Evolutionary conservation across 2,888 invertebrate species (phyloP).

Genomic region (Cosmopolites sordidus): DNA sequence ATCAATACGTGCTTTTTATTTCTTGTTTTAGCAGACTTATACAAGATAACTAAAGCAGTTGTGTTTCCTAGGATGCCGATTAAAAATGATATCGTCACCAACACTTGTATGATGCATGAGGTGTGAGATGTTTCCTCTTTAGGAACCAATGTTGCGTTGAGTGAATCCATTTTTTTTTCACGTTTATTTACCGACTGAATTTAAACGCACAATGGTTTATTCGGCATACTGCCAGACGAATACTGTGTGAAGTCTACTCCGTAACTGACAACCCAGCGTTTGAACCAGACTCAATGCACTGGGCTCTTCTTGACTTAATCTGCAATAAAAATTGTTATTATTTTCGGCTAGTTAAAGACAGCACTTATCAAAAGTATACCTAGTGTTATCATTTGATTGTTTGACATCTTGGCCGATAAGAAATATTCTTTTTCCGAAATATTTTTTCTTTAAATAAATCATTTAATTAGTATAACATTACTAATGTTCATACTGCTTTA

Average conservation of each 20-base stretch:
- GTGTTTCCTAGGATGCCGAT: constrained; percentile 72
- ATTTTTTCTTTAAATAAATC: too few relatives aligned
- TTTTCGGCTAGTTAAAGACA: not conserved
- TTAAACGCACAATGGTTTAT: not conserved
- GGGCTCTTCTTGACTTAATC: constrained; percentile 12
- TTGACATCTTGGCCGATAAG: not conserved
- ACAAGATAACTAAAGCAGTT: constrained; percentile 70
- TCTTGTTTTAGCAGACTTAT: constrained; percentile 65
- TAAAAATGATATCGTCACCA: constrained; percentile 47
- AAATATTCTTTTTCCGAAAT: not conserved
- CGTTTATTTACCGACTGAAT: not conserved
- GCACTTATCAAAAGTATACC: constrained; percentile 16
- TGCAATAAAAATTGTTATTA: constrained; percentile 15
- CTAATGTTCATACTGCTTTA: too few relatives aligned
- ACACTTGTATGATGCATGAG: constrained; percentile 11
- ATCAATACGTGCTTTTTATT: constrained; percentile 79
- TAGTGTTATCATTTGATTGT: constrained; percentile 4
- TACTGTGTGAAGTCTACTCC: constrained; percentile 3
- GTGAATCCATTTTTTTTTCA: not conserved
- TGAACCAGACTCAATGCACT: constrained; percentile 6
- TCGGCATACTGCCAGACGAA: constrained; percentile 7
- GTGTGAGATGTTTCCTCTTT: not conserved
- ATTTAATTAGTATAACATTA: too few relatives aligned
- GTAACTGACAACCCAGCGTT: constrained; percentile 14
- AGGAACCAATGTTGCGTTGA: not conserved